These are phyloP conservation scores for Onchidella celtica DNA, from an alignment of 2,888 invertebrate genomes.

Conservation along the genomic window DNA sequence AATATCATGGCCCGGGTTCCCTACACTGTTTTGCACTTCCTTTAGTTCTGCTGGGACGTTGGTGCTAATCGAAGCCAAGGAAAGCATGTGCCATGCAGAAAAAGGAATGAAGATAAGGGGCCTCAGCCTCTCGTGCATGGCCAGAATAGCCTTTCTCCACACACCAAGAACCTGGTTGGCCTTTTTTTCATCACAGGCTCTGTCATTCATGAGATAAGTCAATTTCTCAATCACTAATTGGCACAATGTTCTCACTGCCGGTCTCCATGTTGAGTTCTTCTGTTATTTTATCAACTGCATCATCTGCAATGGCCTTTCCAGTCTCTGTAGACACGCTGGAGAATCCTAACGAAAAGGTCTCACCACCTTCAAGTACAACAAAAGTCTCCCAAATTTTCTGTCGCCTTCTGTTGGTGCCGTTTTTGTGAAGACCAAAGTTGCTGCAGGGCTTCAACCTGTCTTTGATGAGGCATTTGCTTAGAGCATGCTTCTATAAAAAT, in stretches of 20 bases:
- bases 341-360: not conserved
- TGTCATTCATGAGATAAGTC: not conserved
- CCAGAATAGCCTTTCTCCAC: not conserved
- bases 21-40: not conserved
- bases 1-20: not conserved
- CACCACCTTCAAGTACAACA: not conserved
- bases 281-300: not conserved
- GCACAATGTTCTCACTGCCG: too few relatives aligned
- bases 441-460: not conserved
- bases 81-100: not conserved
- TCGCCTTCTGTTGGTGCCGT: not conserved
- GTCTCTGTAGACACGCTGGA: not conserved
- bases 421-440: not conserved
- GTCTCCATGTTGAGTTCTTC: too few relatives aligned
- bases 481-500: too few relatives aligned
- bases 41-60: not conserved
- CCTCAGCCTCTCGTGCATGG: not conserved
- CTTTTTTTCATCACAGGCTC: not conserved
- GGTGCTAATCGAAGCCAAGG: not conserved
- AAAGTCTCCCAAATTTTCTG: not conserved
- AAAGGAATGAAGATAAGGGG: not conserved
- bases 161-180: not conserved
- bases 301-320: not conserved
- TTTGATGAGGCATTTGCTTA: not conserved
- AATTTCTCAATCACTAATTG: not conserved